Conservation (phyloP, 2,797 vertebrate genomes). For the Orientallactaga sibirica region DNA sequence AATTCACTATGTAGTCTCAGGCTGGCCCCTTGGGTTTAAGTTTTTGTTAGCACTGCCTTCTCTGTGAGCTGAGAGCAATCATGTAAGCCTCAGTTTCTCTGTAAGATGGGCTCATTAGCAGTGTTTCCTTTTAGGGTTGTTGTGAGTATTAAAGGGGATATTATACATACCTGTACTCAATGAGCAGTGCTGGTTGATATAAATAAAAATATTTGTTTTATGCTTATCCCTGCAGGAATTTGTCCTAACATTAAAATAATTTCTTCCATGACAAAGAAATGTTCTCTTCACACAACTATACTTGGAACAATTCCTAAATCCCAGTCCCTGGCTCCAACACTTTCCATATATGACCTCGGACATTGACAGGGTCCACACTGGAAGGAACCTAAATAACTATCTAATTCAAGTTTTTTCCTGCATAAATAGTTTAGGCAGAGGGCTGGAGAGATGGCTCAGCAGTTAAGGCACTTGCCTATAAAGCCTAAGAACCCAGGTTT, state of each 20-base stretch:
- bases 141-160: background rate
- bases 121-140: background rate
- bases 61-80: background rate
- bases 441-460: no score
- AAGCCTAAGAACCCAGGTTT: no score
- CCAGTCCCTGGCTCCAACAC: constrained; percentile 7
- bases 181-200: background rate
- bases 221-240: constrained; percentile 29
- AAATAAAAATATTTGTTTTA: background rate
- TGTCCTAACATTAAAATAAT: background rate
- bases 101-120: background rate
- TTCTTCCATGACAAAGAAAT: constrained; percentile 45
- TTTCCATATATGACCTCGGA: constrained; percentile 45
- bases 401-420: background rate
- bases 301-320: constrained; percentile 46
- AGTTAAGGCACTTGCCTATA: background rate
- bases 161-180: background rate
- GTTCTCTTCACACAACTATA: constrained; percentile 15
- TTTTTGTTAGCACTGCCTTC: background rate
- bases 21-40: background rate
- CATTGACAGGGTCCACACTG: constrained; percentile 16
- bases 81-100: constrained; percentile 3
- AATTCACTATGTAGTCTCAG: no score
- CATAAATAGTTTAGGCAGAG: background rate
- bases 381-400: constrained; percentile 44